These are phyloP conservation scores for Chiridota heheva DNA, from an alignment of 35 echinoderm and acorn worm genomes.

Conservation along the genomic window DNA sequence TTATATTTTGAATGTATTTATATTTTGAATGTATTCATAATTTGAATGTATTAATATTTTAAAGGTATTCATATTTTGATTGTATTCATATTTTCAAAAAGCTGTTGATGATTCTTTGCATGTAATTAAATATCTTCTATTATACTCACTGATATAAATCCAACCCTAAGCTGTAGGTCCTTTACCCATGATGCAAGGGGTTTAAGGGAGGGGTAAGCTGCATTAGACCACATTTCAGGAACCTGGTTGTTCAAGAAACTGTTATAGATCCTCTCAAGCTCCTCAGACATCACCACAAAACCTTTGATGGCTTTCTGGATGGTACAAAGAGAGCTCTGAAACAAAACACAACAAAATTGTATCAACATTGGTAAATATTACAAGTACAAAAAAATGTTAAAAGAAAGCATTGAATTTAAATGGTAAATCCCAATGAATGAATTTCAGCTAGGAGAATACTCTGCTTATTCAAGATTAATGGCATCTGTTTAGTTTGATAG, in stretches of 20 bases:
- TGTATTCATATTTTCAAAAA: no score
- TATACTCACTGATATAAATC: constrained; percentile 89
- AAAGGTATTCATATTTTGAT: no score
- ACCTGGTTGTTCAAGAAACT: constrained; percentile 99
- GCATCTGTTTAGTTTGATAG: no score
- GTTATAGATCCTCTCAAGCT: constrained; percentile 87
- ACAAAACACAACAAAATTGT: neutral
- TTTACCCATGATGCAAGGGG: constrained; percentile 90
- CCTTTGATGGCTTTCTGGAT: constrained; percentile 99
- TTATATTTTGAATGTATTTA: no score
- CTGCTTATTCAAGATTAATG: no score
- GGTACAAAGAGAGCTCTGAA: constrained; percentile 76
- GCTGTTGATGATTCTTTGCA: no score
- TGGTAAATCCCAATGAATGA: no score
- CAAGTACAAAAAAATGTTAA: neutral
- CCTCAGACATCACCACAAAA: constrained; percentile 98
- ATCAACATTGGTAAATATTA: neutral
- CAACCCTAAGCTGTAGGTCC: constrained; percentile 90
- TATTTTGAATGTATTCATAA: no score
- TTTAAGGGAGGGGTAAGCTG: constrained; percentile 98
- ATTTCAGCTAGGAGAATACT: no score
- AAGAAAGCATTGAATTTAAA: neutral
- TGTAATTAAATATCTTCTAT: no score
- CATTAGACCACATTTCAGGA: constrained; percentile 83
- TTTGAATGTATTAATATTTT: no score